Evolutionary conservation across 2,113 vertebrate species (phyloP).

Genomic region (Tachycineta bicolor): DNA sequence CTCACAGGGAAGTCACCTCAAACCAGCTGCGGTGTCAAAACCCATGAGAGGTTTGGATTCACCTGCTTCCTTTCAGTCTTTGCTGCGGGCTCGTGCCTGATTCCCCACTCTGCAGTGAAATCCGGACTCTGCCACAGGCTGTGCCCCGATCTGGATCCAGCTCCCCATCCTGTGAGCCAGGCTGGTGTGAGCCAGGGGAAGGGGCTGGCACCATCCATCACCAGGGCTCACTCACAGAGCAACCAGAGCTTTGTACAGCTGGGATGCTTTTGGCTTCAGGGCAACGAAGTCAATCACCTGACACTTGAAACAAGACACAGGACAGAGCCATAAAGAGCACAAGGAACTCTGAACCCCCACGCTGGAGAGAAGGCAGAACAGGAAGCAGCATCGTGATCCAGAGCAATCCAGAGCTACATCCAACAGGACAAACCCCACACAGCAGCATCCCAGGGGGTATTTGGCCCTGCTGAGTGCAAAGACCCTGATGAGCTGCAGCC

Average conservation of each 20-base stretch:
- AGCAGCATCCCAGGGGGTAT: not conserved
- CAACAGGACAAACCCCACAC: fast-evolving
- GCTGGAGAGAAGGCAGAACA: not conserved
- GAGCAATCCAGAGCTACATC: not conserved
- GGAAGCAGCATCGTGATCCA: fast-evolving
- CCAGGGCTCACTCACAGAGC: not conserved
- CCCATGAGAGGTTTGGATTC: fast-evolving
- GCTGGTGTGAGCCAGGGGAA: not conserved
- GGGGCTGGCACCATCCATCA: not conserved
- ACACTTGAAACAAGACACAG: not conserved
- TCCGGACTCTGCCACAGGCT: not conserved
- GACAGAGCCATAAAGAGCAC: not conserved
- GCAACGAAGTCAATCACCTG: not conserved
- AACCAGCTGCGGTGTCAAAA: not conserved
- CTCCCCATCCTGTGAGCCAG: fast-evolving
- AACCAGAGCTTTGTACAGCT: not conserved
- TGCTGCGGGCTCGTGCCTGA: not conserved
- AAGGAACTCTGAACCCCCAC: not conserved
- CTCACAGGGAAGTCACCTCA: not conserved
- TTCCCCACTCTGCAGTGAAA: not conserved
- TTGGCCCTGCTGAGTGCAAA: not conserved
- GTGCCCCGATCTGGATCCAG: not conserved
- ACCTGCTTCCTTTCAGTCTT: not conserved
- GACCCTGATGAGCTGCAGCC: not conserved
- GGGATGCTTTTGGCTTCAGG: not conserved